Percentiles rank a stretch among this genome's conserved stretches.
Conservation (phyloP, 2,113 vertebrate species). For the Dicerorhinus sumatrensis region DNA sequence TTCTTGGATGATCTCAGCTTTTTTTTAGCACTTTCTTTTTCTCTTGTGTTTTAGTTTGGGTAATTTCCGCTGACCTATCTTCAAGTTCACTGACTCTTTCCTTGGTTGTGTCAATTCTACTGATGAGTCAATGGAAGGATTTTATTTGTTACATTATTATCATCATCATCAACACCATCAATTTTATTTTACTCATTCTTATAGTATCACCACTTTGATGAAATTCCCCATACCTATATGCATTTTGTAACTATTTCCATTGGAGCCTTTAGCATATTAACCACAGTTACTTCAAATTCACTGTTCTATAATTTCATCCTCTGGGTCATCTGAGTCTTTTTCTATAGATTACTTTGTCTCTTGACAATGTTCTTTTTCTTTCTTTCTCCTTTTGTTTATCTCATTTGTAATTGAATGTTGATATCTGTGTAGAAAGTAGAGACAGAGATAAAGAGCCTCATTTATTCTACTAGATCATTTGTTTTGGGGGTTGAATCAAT, state of each 20-base stretch:
- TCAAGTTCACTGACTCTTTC: not conserved
- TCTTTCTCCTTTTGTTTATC: not conserved
- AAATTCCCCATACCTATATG: not conserved
- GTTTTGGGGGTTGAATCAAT: not conserved
- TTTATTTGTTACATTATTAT: not conserved
- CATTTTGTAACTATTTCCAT: not conserved
- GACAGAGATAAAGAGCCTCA: not conserved
- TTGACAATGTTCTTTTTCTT: not conserved
- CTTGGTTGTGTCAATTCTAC: not conserved
- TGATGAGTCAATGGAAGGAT: not conserved
- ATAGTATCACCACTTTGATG: not conserved
- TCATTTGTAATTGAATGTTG: not conserved
- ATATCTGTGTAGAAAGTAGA: not conserved
- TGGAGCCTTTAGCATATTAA: not conserved
- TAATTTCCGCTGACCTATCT: not conserved
- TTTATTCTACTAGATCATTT: not conserved
- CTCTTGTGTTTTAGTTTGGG: not conserved
- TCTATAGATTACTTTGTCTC: not conserved
- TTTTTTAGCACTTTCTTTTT: not conserved
- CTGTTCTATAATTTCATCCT: not conserved
- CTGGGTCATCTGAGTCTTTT: not conserved
- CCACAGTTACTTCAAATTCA: not conserved
- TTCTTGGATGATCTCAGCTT: not conserved
- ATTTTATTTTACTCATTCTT: not conserved
- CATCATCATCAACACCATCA: not conserved